Evolutionary conservation across 2,888 invertebrate species (phyloP), one percentile per base, ranked within the genome.

Genomic region (Halictus ligatus): DNA sequence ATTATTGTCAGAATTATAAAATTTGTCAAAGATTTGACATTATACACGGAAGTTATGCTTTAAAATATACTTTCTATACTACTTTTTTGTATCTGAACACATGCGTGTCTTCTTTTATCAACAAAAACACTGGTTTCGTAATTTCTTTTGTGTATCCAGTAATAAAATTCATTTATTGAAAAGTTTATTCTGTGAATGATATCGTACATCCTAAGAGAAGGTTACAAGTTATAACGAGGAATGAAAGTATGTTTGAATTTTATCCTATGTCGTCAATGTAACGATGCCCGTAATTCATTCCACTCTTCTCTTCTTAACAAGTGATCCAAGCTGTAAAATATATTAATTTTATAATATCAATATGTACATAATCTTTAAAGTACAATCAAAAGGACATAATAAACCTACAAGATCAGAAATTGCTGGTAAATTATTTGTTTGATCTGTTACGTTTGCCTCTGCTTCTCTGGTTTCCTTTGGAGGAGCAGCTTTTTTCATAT

Each of bases 231-330:
- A 35, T 35, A 69, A 69, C 69, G 48, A 71, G 76, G 71, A 75
- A 78, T 60, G 50, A 69, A 50, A 75, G 43, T 18, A 48, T 60
- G 69, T 76, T 76, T 69, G 43, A 21, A 81, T 50, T 74, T 35
- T 35, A 75, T 29, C 35, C 64, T 13, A 54, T 72, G 60, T 84
- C 64, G 72, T 78, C 58, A 67, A 78, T 87, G 35, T 46, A 72
- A 75, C 80, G 43, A 8, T 77, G 69, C 13, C 64, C 67, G 64
- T 35, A 13, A 77, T 92, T 96, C 95, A 98, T 87, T 98, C 98
- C 87, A 97, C 95, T 91, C 98, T 96, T 91, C 98, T 96, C 93
- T 98, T 98, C 95, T 98, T 98, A 83, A 98, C 97, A 80, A 98
- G 96, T 18, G 98, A 98, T 82, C 98, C 98, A 74, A 98, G 95